phyloP scores from a whole-genome alignment of 2,113 vertebrate species.

The Peromyscus polionotus region DNA sequence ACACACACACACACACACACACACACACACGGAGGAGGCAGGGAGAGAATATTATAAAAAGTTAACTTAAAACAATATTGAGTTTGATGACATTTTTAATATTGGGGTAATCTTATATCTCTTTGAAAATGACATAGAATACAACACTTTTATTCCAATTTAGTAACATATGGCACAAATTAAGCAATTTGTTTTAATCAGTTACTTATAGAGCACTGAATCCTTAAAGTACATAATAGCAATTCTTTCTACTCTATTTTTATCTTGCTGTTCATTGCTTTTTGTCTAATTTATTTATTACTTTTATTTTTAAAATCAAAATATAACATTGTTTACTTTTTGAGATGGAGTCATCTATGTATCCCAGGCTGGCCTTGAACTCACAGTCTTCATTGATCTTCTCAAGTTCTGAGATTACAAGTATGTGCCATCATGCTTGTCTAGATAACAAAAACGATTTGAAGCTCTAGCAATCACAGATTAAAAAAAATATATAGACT shows the following conservation, averaged over 20 bases:
- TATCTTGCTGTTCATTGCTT: background rate
- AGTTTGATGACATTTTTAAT: background rate
- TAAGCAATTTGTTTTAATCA: background rate
- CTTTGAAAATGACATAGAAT: background rate
- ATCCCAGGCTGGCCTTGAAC: background rate
- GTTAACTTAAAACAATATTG: background rate
- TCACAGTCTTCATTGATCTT: background rate
- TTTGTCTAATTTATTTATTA: background rate
- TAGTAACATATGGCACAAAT: background rate
- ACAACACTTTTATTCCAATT: background rate
- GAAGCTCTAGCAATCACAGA: background rate
- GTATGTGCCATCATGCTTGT: background rate
- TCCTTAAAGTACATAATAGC: background rate
- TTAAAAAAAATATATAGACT: background rate
- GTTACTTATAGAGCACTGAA: background rate
- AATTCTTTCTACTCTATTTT: background rate
- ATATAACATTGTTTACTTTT: background rate
- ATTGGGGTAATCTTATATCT: background rate
- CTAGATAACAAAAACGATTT: background rate
- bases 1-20: background rate
- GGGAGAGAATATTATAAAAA: background rate
- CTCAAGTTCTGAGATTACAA: background rate
- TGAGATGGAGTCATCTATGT: background rate
- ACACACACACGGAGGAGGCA: background rate
- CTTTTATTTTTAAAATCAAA: background rate